These are phyloP conservation scores for Montifringilla adamsi DNA, from an alignment of 2,113 vertebrate genomes.

Conservation along the genomic window DNA sequence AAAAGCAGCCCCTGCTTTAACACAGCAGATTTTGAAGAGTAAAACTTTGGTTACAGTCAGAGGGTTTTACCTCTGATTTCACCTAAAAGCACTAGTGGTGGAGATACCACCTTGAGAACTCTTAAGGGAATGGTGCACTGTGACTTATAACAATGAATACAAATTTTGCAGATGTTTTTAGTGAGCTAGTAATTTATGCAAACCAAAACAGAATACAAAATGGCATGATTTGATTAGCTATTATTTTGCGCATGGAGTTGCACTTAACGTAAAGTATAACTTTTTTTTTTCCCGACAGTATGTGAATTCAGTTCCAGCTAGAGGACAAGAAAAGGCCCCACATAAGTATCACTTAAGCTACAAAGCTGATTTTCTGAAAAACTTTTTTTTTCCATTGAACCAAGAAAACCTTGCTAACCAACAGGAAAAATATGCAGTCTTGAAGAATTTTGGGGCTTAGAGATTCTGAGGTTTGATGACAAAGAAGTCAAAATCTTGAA, in stretches of 20 bases:
- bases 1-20: neutral
- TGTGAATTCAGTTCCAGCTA: neutral
- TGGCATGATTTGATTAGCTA: neutral
- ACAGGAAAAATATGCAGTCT: neutral
- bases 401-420: neutral
- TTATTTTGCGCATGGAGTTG: neutral
- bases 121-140: neutral
- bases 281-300: neutral
- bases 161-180: neutral
- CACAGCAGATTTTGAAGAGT: neutral
- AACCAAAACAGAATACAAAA: neutral
- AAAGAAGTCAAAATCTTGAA: neutral
- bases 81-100: neutral
- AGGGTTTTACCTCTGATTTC: neutral
- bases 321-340: neutral
- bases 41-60: neutral
- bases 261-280: neutral
- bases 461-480: neutral
- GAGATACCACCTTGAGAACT: neutral
- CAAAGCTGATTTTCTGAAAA: neutral
- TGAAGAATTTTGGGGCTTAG: neutral
- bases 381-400: neutral
- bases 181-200: neutral
- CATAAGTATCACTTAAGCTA: neutral
- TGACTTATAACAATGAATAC: neutral